A percentile compares a stretch with the other conserved stretches of the same genome.
Conservation (phyloP, 2,113 vertebrate genomes). For the Hydrochoerus hydrochaeris region DNA sequence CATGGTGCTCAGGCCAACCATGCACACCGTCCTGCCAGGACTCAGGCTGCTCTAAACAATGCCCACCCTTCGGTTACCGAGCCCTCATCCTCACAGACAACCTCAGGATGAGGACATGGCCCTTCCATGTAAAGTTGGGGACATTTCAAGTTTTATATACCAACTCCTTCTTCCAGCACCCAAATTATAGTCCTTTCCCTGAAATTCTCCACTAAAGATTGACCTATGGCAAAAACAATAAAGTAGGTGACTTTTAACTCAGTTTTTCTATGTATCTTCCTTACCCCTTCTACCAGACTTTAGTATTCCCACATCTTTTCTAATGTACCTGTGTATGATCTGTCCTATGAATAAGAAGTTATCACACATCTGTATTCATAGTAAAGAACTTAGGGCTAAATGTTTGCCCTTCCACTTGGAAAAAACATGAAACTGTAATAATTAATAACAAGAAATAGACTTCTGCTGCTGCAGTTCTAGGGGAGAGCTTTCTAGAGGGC, state of each 20-base stretch:
- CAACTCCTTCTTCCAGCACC: neutral
- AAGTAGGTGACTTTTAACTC: neutral
- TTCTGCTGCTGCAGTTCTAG: neutral
- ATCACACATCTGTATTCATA: neutral
- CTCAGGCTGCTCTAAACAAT: neutral
- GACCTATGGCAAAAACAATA: neutral
- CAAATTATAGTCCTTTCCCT: neutral
- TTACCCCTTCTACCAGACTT: neutral
- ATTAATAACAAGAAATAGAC: neutral
- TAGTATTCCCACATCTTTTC: neutral
- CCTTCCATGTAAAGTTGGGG: neutral
- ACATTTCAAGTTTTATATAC: neutral
- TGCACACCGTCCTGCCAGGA: rapidly evolving
- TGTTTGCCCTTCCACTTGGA: neutral
- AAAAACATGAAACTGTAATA: neutral
- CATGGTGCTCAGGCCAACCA: neutral
- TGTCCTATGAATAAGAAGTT: neutral
- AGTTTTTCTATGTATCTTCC: neutral
- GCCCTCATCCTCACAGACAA: neutral
- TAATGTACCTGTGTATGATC: neutral
- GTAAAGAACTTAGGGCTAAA: neutral
- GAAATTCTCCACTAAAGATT: neutral
- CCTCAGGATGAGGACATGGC: neutral
- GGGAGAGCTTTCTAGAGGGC: neutral
- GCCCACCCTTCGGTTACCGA: neutral